Evolutionary conservation across 2,797 vertebrate species (phyloP), one percentile per base, ranked within the genome.

Genomic region (Alectoris magna): DNA sequence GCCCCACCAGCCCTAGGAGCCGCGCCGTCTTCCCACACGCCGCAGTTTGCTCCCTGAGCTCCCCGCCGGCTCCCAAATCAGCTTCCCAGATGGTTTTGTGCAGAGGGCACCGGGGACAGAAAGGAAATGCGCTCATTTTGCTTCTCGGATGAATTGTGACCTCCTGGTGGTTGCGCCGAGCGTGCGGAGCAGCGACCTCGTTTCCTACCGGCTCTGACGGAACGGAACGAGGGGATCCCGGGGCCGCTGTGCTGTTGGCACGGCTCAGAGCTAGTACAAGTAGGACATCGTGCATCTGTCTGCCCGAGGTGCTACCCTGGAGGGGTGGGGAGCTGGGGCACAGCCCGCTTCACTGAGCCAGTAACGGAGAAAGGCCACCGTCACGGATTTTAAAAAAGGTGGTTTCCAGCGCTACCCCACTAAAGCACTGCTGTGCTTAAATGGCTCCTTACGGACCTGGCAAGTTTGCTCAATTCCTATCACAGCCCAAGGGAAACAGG

Each of bases 101-200:
- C 39, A 3, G 75, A 67, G 84, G 84, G 78, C 75, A 59, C 41
- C 44, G 67, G 34, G 63, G 14, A 56, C 18, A 34, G 66, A 29
- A 73, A 95, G 79, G 94, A 93, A 94, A 91, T 72, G 85, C 80
- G 80, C 41, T 93, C 92, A 80, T 95, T 71, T 75, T 46, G 78
- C 62, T 78, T 77, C 89, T 94, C 87, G 74, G 81, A 56, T 91
- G 95, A 59, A 1, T 69, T 43, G 49, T 63, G 92, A 95, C 86
- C 90, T 95, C 95, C 93, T 84, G 91, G 83, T 88, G 93, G 93
- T 93, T 84, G 90, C 29, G 81, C 60, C 53, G 44, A 56, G 58
- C 69, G 18, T n/a, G 29, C 48, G 48, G 44, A 59, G 34, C 26
- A 13, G 19, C 31, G 55, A 56, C 55, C 10, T 34, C 55, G 18